Percentiles rank a stretch among this genome's conserved stretches.
phyloP scores from a whole-genome alignment of 2,888 invertebrate genomes.

The Nomada lathburiana region DNA sequence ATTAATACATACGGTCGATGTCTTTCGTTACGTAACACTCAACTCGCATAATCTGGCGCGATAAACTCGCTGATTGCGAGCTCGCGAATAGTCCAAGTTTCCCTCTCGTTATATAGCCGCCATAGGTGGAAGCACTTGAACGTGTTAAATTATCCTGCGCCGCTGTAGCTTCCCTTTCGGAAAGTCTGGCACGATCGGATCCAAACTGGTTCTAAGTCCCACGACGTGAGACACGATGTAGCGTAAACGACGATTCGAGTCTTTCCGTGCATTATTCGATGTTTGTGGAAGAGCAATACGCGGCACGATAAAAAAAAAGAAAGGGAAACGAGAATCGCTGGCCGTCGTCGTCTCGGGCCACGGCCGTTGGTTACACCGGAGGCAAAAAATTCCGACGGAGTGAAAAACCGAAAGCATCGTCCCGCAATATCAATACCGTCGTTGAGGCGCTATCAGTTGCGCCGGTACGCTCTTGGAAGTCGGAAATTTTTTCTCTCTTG shows the following conservation, averaged over 20 bases:
- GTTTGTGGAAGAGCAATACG: not conserved
- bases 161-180: constrained; percentile 19
- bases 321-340: not conserved
- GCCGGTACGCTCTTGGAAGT: constrained; percentile 31
- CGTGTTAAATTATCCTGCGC: constrained; percentile 39
- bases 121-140: constrained; percentile 27
- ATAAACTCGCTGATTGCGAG: constrained; percentile 57
- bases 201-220: constrained; percentile 1
- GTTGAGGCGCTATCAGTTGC: constrained; percentile 50
- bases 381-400: constrained; percentile 20
- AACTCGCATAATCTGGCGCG: constrained; percentile 52
- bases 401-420: constrained; percentile 38
- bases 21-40: constrained; percentile 68
- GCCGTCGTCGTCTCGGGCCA: not conserved
- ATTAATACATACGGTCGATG: constrained; percentile 71
- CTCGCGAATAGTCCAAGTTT: constrained; percentile 38
- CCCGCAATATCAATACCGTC: constrained; percentile 50
- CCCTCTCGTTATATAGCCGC: constrained; percentile 28
- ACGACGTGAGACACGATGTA: not conserved
- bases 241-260: not conserved
- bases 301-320: not conserved
- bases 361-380: not conserved
- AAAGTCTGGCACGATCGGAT: not conserved
- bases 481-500: constrained; percentile 14
- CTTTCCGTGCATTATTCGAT: not conserved